Evolutionary conservation across 2,113 vertebrate species (phyloP), one percentile per base, ranked within the genome.

Genomic region (Noturus placidus): DNA sequence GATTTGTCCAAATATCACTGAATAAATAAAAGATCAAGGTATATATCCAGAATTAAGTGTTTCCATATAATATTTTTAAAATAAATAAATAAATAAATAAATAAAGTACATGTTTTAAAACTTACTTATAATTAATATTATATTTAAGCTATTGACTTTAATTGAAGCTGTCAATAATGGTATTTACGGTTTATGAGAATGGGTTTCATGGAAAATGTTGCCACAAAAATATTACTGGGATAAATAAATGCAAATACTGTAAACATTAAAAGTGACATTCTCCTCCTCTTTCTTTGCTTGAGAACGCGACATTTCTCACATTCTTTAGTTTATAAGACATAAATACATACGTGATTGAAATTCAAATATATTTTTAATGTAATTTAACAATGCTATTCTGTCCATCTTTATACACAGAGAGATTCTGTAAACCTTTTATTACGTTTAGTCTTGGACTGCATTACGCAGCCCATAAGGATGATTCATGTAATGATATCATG

Each of bases 401-500:
- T 65, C 8, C 61, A 19, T 30, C 11, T 27, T n/a, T 4, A 5
- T 27, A 15, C 46, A 52, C 46, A 6, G 25, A 52, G 74, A 25
- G 46, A 77, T 77, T 3, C 2, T 30, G 2, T n/a, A 54, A 56
- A 54, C 42, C 46, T 17, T 52, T n/a, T 13, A 25, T 56, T 79
- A 30, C 20, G 6, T 54, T 54, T 30, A 52, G 46, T 30, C 84
- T 42, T 76, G 54, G 25, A 76, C 30, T 38, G 9, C 33, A 56
- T 84, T 74, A 57, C 52, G 38, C 70, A 74, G 30, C 61, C 70
- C 46, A 13, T 77, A 13, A 50, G 84, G 38, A 63, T 35, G 67
- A 79, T 61, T 52, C 79, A 83, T 82, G 72, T 72, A 87, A 87
- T 86, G 72, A 63, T 20, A n/a, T 35, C 9, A 17, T 59, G 52